phyloP scores from a whole-genome alignment of 2,113 vertebrate genomes.

The Chaetodon trifascialis region DNA sequence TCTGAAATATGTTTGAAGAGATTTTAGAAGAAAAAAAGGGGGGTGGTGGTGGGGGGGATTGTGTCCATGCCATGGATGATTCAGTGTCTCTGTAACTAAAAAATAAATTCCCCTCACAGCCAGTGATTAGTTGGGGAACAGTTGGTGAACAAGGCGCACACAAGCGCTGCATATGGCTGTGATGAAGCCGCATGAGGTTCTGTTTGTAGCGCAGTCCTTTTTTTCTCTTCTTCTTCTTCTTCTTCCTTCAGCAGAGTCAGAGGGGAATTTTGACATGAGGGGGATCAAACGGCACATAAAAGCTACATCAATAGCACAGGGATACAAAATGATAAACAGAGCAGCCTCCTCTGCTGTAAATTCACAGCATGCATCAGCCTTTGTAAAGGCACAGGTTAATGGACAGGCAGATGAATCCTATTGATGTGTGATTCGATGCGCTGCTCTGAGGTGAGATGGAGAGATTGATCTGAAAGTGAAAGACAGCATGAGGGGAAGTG shows the following conservation, averaged over 20 bases:
- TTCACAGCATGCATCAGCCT: conserved; percentile 55
- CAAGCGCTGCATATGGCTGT: conserved; percentile 61
- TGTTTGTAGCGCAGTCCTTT: conserved; percentile 53
- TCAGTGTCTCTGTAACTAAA: conserved; percentile 69
- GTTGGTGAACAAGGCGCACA: conserved; percentile 62
- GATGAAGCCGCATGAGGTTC: conserved; percentile 62
- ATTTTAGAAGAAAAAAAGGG: not conserved
- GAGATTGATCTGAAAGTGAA: conserved; percentile 70
- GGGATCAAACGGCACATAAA: conserved; percentile 73
- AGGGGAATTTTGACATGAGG: conserved; percentile 60
- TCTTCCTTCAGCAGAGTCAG: conserved; percentile 53
- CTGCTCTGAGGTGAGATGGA: conserved; percentile 51
- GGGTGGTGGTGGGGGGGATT: not conserved
- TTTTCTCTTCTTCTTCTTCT: conserved; percentile 3
- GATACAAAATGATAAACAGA: conserved; percentile 63
- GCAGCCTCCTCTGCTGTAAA: conserved; percentile 47
- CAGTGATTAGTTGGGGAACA: conserved; percentile 68
- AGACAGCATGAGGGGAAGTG: conserved; percentile 69
- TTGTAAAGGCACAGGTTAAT: conserved; percentile 63
- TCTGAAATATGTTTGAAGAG: conserved; percentile 34
- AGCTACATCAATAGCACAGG: conserved; percentile 68
- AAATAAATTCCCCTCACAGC: conserved; percentile 60
- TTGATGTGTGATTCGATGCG: conserved; percentile 56
- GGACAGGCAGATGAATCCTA: conserved; percentile 53
- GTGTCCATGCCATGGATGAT: conserved; percentile 63